Evolutionary conservation across 2,888 invertebrate genomes (phyloP).

Genomic region (Diogma glabrata): DNA sequence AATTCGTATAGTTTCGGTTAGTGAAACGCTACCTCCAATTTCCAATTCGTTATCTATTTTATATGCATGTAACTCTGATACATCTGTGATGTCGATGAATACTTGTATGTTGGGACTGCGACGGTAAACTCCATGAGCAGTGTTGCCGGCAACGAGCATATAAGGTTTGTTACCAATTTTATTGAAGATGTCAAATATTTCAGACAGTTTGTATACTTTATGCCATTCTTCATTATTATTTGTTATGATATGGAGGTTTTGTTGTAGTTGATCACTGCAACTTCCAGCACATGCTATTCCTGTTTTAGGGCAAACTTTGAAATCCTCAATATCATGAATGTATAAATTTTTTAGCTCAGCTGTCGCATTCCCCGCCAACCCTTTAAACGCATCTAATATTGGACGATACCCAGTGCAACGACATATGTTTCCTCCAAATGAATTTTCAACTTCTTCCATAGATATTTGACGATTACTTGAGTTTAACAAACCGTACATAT

Average conservation of each 20-base stretch:
- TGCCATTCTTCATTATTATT: constrained; percentile 40
- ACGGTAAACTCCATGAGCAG: constrained; percentile 52
- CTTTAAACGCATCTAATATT: constrained; percentile 44
- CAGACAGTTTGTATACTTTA: constrained; percentile 38
- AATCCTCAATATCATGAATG: constrained; percentile 40
- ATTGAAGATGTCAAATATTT: constrained; percentile 40
- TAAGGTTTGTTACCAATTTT: constrained; percentile 39
- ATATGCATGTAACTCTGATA: constrained; percentile 44
- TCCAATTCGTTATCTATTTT: constrained; percentile 38
- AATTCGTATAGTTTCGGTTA: constrained; percentile 37
- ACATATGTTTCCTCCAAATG: constrained; percentile 1
- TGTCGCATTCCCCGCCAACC: constrained; percentile 37
- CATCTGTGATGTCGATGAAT: constrained; percentile 51
- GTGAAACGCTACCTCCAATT: constrained; percentile 46
- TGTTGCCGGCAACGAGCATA: constrained; percentile 62
- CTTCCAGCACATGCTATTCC: constrained; percentile 20
- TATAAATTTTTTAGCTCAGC: constrained; percentile 35
- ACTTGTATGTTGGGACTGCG: constrained; percentile 30
- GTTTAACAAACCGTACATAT: constrained; percentile 20
- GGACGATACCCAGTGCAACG: constrained; percentile 23
- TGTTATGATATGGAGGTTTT: constrained; percentile 27
- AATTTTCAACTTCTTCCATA: constrained; percentile 1
- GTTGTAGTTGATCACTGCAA: constrained; percentile 12
- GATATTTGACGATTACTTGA: constrained; percentile 29
- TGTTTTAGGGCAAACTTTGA: constrained; percentile 26